Conservation (phyloP, 2,113 vertebrate species). For the Campylomormyrus numenius region DNA sequence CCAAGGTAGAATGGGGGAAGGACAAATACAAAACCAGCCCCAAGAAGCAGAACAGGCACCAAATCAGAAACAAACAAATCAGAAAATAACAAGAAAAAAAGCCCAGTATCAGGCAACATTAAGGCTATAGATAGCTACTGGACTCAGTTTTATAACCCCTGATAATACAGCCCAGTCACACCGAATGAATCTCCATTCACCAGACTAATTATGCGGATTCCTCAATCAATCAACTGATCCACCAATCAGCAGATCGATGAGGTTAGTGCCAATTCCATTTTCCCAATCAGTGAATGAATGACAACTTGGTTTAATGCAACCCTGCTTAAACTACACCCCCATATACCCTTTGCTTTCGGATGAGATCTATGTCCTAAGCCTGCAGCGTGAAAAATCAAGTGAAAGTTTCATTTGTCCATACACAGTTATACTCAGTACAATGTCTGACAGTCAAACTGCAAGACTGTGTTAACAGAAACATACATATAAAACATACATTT, state of each 20-base stretch:
- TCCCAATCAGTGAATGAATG: not conserved
- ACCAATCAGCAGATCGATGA: not conserved
- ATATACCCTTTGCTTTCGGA: not conserved
- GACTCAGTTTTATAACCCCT: not conserved
- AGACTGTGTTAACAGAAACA: not conserved
- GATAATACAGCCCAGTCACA: not conserved
- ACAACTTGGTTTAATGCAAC: not conserved
- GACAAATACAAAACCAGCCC: not conserved
- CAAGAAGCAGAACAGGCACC: not conserved
- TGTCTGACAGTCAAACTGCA: not conserved
- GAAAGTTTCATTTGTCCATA: not conserved
- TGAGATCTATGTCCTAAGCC: not conserved
- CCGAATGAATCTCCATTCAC: not conserved
- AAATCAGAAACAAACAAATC: not conserved
- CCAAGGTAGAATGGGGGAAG: not conserved
- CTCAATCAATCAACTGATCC: not conserved
- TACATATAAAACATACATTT: not conserved
- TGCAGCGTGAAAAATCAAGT: not conserved
- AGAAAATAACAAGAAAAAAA: not conserved
- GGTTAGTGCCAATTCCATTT: not conserved
- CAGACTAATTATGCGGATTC: not conserved
- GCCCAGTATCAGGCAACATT: not conserved
- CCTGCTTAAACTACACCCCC: not conserved
- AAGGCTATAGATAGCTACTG: not conserved
- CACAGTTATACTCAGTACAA: not conserved